Percentiles rank a stretch among this genome's conserved stretches.
Conservation (phyloP, 2,888 invertebrate species). For the Cephus spinipes region DNA sequence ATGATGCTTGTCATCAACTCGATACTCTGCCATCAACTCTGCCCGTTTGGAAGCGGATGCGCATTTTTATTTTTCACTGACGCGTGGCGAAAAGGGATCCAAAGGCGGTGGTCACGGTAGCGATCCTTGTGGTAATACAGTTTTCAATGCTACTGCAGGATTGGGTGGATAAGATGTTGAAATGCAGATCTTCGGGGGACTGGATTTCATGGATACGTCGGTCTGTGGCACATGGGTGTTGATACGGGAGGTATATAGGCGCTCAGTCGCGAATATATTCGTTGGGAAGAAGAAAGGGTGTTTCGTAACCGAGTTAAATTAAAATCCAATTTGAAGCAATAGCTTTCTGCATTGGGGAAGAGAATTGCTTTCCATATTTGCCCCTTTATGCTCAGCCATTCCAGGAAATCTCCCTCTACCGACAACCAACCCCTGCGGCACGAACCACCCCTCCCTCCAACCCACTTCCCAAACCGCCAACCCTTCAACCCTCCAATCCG, state of each 20-base stretch:
- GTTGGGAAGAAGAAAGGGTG: constrained; percentile 6
- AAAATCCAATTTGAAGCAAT: constrained; percentile 44
- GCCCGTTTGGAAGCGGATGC: background rate
- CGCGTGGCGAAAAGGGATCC: background rate
- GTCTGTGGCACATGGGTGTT: background rate
- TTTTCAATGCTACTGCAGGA: background rate
- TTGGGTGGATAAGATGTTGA: background rate
- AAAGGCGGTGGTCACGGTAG: background rate
- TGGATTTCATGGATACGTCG: background rate
- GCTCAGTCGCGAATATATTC: background rate
- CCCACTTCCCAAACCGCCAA: background rate
- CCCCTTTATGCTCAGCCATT: constrained; percentile 5
- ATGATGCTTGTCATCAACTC: background rate
- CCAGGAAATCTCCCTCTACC: background rate
- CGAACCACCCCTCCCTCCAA: background rate
- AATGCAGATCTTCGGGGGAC: background rate
- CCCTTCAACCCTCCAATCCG: background rate
- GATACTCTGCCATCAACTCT: background rate
- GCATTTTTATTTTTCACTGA: background rate
- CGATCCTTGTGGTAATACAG: background rate
- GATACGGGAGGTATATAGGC: background rate
- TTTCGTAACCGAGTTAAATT: constrained; percentile 38
- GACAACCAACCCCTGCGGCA: background rate
- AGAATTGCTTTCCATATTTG: constrained; percentile 36
- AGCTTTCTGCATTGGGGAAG: constrained; percentile 28